phyloP scores from a whole-genome alignment of 2,113 vertebrate genomes.

The Sakesphorus luctuosus region DNA sequence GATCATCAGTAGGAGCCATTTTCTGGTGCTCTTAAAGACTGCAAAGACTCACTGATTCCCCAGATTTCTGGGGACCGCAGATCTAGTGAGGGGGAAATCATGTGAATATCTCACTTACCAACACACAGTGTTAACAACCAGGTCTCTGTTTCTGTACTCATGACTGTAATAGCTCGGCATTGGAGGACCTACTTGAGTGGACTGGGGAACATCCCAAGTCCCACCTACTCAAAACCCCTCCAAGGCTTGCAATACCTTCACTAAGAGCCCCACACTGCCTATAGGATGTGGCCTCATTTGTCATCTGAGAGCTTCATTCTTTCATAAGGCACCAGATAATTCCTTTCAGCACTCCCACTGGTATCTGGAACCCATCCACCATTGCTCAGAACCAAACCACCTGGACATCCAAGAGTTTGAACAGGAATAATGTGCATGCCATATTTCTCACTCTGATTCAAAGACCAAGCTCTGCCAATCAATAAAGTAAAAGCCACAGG shows the following conservation, averaged over 20 bases:
- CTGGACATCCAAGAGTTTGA: neutral
- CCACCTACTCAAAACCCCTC: neutral
- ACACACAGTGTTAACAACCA: neutral
- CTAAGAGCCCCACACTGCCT: neutral
- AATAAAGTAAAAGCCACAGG: neutral
- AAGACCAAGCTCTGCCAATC: neutral
- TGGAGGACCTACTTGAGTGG: neutral
- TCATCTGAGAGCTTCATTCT: neutral
- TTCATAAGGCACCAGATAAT: neutral
- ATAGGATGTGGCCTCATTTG: neutral
- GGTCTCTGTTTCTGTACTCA: neutral
- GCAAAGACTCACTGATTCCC: neutral
- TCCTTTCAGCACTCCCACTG: conserved; percentile 1
- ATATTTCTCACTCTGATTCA: neutral
- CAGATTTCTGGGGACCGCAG: neutral
- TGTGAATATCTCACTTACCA: neutral
- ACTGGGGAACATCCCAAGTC: neutral
- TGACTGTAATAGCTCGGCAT: neutral
- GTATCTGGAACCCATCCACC: neutral
- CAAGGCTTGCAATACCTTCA: neutral
- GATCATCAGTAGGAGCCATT: neutral
- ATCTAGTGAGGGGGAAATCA: neutral
- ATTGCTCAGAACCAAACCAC: neutral
- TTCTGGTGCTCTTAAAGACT: neutral
- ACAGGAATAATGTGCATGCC: neutral